phyloP scores from a whole-genome alignment of 2,888 invertebrate genomes.

The Andrena bucephala region DNA sequence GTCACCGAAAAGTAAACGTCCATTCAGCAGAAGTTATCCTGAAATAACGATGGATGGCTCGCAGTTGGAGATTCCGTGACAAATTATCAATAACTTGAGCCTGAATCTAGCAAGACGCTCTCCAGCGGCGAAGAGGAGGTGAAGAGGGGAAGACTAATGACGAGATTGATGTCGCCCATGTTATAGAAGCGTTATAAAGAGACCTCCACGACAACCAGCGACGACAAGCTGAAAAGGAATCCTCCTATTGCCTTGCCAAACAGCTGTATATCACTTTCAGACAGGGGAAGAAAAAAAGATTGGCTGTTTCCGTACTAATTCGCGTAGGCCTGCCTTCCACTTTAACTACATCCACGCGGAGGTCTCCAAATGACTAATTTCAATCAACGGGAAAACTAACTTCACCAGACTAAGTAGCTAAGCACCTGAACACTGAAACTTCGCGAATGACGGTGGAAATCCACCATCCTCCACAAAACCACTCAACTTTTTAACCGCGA shows the following conservation, averaged over 20 bases:
- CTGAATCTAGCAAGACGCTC: slow-evolving; percentile 69
- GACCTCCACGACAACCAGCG: slow-evolving; percentile 65
- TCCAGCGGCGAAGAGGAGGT: slow-evolving; percentile 31
- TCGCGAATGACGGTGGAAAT: not conserved
- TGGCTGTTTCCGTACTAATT: not conserved
- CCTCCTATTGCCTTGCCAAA: slow-evolving; percentile 58
- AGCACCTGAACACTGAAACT: not conserved
- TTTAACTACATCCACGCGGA: not conserved
- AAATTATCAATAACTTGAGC: slow-evolving; percentile 78
- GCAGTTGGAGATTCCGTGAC: slow-evolving; percentile 74
- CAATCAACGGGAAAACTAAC: too few relatives aligned
- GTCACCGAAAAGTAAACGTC: slow-evolving; percentile 50
- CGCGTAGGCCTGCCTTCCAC: not conserved
- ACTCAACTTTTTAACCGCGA: too few relatives aligned
- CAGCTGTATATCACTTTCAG: slow-evolving; percentile 54
- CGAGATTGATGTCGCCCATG: slow-evolving; percentile 71
- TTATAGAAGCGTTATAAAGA: slow-evolving; percentile 67
- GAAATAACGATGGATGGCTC: slow-evolving; percentile 68
- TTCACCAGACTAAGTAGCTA: too few relatives aligned
- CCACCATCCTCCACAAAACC: too few relatives aligned
- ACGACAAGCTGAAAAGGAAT: slow-evolving; percentile 65
- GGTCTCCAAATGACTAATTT: too few relatives aligned
- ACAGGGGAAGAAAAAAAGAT: slow-evolving; percentile 11
- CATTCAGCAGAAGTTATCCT: slow-evolving; percentile 39
- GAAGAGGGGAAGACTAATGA: slow-evolving; percentile 75